Percentiles rank a stretch among this genome's conserved stretches.
Evolutionary conservation across 2,797 vertebrate species (phyloP).

Genomic region (Streptopelia turtur): DNA sequence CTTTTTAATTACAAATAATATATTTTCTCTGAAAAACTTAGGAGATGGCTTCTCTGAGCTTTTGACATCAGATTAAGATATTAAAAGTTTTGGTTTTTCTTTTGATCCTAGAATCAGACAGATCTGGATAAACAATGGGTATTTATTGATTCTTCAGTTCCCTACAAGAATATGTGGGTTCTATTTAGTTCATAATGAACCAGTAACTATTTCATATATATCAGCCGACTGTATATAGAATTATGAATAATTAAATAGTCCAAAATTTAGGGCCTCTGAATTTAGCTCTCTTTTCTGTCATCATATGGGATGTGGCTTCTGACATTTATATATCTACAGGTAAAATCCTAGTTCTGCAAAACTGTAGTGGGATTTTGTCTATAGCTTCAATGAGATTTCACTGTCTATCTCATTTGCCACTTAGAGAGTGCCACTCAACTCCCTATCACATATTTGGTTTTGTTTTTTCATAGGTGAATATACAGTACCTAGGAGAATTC

Average conservation of each 20-base stretch:
- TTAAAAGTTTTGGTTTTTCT: neutral
- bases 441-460: neutral
- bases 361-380: neutral
- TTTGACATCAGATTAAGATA: neutral
- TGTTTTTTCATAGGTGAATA: neutral
- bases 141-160: neutral
- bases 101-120: neutral
- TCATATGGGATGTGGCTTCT: neutral
- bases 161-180: neutral
- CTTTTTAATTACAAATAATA: neutral
- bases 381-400: neutral
- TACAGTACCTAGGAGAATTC: neutral
- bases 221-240: neutral
- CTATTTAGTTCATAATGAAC: neutral
- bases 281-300: neutral
- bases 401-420: neutral
- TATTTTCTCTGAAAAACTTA: neutral
- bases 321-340: neutral
- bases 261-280: neutral
- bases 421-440: neutral
- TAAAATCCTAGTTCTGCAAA: neutral
- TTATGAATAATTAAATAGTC: neutral
- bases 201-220: neutral
- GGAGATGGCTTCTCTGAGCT: neutral
- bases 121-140: neutral